Evolutionary conservation across 2,797 vertebrate species (phyloP).

Genomic region (Tragopan temminckii): DNA sequence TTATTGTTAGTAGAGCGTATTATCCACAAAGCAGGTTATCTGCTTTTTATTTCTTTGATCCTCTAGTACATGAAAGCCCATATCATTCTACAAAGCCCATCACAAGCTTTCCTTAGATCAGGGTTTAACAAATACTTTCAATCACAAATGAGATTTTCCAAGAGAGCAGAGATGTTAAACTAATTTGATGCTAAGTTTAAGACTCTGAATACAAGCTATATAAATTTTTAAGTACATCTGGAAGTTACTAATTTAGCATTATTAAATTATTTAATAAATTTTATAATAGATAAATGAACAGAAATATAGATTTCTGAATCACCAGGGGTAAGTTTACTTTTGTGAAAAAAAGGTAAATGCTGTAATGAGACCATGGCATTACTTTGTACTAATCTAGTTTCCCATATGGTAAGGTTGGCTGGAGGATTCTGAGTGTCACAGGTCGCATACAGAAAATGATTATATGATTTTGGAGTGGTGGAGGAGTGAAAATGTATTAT

Average conservation of each 20-base stretch:
- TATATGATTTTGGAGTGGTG: background rate
- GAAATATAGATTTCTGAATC: background rate
- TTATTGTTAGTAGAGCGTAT: background rate
- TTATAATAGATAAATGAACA: background rate
- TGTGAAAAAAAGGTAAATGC: background rate
- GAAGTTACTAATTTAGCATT: background rate
- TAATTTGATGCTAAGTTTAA: background rate
- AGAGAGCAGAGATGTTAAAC: background rate
- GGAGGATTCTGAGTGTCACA: background rate
- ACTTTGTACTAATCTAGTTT: background rate
- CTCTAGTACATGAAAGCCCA: background rate
- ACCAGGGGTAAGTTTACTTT: background rate
- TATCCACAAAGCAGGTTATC: background rate
- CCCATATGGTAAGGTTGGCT: background rate
- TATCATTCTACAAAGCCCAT: background rate
- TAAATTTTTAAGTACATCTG: background rate
- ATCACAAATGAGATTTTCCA: background rate
- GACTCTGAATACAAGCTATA: background rate
- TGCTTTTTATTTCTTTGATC: background rate
- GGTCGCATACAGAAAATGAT: background rate
- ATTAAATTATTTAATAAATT: background rate
- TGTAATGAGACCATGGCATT: background rate
- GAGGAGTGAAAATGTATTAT: constrained; percentile 2
- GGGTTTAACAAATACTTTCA: background rate
- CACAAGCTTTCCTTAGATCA: background rate